phyloP scores from a whole-genome alignment of 2,797 vertebrate genomes.

The Coregonus suidteri region DNA sequence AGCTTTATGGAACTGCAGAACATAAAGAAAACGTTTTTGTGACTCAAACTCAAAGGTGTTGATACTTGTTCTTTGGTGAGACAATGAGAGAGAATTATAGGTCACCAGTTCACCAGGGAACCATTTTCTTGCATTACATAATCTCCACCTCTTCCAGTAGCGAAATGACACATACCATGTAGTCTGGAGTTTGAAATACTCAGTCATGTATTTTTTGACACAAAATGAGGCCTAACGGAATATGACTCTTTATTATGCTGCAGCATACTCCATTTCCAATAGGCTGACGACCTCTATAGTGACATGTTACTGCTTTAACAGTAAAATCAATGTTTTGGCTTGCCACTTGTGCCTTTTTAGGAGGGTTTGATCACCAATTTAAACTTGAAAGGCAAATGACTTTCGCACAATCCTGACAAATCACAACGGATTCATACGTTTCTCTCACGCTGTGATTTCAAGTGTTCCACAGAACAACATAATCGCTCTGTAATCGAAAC shows the following conservation, averaged over 20 bases:
- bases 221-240: not conserved
- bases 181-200: not conserved
- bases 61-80: slow-evolving; percentile 23
- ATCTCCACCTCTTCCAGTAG: not conserved
- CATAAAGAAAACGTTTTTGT: slow-evolving; percentile 64
- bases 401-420: not conserved
- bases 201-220: not conserved
- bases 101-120: not conserved
- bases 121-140: not conserved
- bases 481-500: not conserved
- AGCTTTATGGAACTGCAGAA: slow-evolving; percentile 74
- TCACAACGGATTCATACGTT: not conserved
- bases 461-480: not conserved
- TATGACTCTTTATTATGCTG: not conserved
- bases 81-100: not conserved
- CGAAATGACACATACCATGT: no score
- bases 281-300: no score
- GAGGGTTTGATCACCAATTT: not conserved
- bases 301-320: no score
- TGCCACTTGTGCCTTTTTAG: not conserved
- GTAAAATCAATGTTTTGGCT: not conserved
- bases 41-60: slow-evolving; percentile 38
- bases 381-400: no score
- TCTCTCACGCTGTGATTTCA: not conserved
- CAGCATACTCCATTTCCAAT: not conserved